Conservation (phyloP, 1,140 invertebrate genomes). For the Lepeophtheirus salmonis region DNA sequence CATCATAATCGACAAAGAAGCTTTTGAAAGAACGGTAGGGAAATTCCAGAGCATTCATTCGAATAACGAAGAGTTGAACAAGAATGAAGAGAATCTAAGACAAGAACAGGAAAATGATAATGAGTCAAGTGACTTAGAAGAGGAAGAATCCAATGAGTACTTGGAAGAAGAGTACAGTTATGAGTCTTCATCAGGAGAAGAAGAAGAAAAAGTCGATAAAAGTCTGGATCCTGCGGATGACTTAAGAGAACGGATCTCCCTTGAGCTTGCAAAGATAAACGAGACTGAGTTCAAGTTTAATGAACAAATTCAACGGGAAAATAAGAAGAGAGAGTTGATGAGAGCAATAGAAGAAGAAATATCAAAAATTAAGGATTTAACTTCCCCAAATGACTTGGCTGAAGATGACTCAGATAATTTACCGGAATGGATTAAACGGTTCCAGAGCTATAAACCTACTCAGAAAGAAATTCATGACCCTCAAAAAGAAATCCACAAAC, state of each 20-base stretch:
- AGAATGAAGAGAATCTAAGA: neutral
- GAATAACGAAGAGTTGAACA: neutral
- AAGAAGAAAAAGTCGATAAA: neutral
- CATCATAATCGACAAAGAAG: slow-evolving; percentile 6
- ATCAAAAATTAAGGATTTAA: neutral
- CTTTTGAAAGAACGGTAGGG: slow-evolving; percentile 5
- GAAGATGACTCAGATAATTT: neutral
- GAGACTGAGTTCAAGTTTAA: neutral
- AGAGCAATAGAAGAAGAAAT: neutral
- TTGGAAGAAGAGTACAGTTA: neutral
- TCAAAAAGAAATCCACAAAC: neutral
- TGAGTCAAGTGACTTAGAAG: neutral
- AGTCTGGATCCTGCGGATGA: neutral
- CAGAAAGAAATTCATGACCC: neutral
- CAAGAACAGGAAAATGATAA: neutral
- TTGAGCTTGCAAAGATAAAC: neutral
- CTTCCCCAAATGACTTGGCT: neutral
- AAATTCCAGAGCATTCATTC: neutral
- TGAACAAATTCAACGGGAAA: neutral
- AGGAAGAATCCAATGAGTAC: neutral
- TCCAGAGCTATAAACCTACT: neutral
- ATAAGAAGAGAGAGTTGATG: slow-evolving; percentile 1
- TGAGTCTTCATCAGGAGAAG: neutral
- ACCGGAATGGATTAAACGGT: neutral
- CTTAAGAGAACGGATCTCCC: neutral